Percentiles rank a stretch among this genome's conserved stretches.
These are phyloP conservation scores for Lithobates pipiens DNA, from an alignment of 2,797 vertebrate species.

Conservation along the genomic window DNA sequence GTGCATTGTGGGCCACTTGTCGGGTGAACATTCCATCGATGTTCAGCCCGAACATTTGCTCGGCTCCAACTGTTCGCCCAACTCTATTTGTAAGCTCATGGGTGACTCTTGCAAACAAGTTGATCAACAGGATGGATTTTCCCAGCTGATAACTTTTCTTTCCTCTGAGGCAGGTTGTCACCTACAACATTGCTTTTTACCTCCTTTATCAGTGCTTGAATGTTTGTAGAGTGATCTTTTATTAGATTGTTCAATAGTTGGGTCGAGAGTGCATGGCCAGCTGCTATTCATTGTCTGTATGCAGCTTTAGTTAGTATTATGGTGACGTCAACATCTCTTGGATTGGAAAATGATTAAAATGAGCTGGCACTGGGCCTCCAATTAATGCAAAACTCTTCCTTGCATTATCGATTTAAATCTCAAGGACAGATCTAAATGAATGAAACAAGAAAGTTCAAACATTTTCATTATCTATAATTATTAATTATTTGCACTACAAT, in stretches of 20 bases:
- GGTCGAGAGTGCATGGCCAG: neutral
- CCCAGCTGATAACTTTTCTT: neutral
- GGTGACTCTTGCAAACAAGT: too few species aligned
- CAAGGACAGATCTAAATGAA: neutral
- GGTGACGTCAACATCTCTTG: neutral
- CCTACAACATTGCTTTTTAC: neutral
- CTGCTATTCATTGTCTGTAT: neutral
- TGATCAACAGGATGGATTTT: too few species aligned
- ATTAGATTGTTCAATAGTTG: neutral
- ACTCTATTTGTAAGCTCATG: too few species aligned
- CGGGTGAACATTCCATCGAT: too few species aligned
- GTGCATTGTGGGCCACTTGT: too few species aligned
- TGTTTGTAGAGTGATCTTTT: neutral
- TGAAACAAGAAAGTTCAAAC: neutral
- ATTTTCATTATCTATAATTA: neutral
- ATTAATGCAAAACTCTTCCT: neutral
- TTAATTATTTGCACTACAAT: neutral
- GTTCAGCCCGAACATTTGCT: too few species aligned
- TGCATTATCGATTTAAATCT: neutral
- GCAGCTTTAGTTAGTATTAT: neutral
- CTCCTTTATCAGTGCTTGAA: neutral
- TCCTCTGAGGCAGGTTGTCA: neutral
- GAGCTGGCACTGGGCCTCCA: neutral
- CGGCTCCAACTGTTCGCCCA: too few species aligned
- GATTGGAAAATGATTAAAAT: neutral